Evolutionary conservation across 2,888 invertebrate genomes (phyloP), one percentile per base, ranked within the genome.

Genomic region (Eurois occulta): DNA sequence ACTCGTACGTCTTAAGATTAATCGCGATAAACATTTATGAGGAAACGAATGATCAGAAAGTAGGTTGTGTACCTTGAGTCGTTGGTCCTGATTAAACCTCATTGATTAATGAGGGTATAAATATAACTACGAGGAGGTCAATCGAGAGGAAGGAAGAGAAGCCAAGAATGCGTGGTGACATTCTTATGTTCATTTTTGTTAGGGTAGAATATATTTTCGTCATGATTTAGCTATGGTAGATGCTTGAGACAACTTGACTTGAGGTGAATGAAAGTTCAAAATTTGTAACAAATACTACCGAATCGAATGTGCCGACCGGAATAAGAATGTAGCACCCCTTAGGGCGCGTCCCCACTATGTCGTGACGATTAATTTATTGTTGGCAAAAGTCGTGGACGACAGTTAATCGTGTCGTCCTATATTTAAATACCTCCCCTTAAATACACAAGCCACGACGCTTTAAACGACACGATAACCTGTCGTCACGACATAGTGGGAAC

Each of bases 1-100:
- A n/a, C n/a, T n/a, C n/a, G n/a, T n/a, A 64, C 5, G 43, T 55
- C 43, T 66, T 16, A 3, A 62, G 65, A 83, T 60, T 62, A 60
- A 28, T 60, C 48, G 41, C 48, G 80, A 72, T 79, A 72, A 68
- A 66, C 58, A 62, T 48, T 60, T 70, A 60, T 70, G 48, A 81
- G 69, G 74, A 84, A 80, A 62, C 5, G n/a, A 69, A 60, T 80
- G 66, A 81, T 80, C 70, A 58, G 8, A 80, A 74, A 62, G 46
- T 55, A 68, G 55, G 64, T 81, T 16, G 24, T 81, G 64, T 75
- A 41, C 64, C 55, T 78, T 83, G 52, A 62, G 35, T 24, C 48
- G 28, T 24, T 41, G 38, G 32, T 48, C 28, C n/a, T 48, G n/a
- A 72, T 77, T 32, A 52, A 41, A 62, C 60, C 18, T 60, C 24